Evolutionary conservation across 2,888 invertebrate species (phyloP), one percentile per base, ranked within the genome.

Genomic region (Leucania comma): DNA sequence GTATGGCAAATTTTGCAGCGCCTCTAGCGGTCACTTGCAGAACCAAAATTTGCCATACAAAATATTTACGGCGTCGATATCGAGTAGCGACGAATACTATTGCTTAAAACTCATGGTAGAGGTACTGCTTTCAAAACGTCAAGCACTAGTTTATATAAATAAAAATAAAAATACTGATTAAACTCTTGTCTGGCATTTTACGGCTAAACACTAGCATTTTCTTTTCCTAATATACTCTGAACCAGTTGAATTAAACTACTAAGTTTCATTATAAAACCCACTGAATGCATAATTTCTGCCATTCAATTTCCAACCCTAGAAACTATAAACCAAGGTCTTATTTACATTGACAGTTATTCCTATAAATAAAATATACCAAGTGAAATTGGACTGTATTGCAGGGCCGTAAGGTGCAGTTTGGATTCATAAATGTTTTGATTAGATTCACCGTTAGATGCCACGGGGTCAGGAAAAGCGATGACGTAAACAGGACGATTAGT

Each of bases 401-500:
- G 3, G 3, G 0, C 0, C 0, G n/a, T 78, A 82, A 38, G 38
- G 82, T 67, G 10, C 38, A 48, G 22, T 64, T 72, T 82, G 3
- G 6, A 54, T 48, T 51, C 1, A 10, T 38, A 26, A 42, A 26
- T 22, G 29, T 1, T n/a, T 29, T 65, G 68, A 83, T 85, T 83
- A 84, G 77, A 86, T 86, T 83, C 68, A 72, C 64, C 48, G 63
- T 48, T 70, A 76, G 72, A 76, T 76, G 67, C 70, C 61, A 71
- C 54, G 58, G 69, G 89, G 88, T 89, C 89, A 87, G 86, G 87
- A 78, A 86, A 86, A 80, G 50, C 57, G 35, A 72, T 87, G 86
- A 87, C 88, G 89, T 78, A 77, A 76, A 63, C 84, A 89, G 89
- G 89, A 88, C 79, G 63, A 68, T 6, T 82, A 89, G 85, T 69